Evolutionary conservation across 1,140 invertebrate species (phyloP).

Genomic region (Nixonia krombeini): DNA sequence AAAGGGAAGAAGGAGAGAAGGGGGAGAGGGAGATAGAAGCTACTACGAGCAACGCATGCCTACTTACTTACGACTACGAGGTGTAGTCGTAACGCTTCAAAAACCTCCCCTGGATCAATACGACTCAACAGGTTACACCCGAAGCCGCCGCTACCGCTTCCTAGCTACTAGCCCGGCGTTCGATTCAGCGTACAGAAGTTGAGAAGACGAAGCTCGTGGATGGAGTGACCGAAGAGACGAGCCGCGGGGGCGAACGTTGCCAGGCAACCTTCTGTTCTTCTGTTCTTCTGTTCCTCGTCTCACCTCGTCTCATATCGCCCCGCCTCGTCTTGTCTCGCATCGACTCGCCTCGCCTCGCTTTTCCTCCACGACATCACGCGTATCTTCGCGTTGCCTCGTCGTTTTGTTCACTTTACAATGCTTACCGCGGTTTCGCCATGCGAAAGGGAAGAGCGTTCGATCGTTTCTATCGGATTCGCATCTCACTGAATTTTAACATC

Average conservation of each 20-base stretch:
- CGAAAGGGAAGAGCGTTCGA: too few species aligned
- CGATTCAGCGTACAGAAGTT: conserved; percentile 28
- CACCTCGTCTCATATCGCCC: conserved; percentile 35
- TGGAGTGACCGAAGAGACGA: conserved; percentile 52
- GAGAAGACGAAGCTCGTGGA: conserved; percentile 40
- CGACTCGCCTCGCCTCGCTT: conserved; percentile 17
- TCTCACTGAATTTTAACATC: too few species aligned
- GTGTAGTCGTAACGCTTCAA: conserved; percentile 17
- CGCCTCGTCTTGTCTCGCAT: conserved; percentile 5
- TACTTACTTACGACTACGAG: neutral
- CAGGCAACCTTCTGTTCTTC: conserved; percentile 43
- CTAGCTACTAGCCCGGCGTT: neutral
- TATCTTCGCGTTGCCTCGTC: too few species aligned
- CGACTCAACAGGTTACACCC: conserved; percentile 54
- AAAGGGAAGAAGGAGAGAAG: too few species aligned
- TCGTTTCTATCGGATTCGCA: too few species aligned
- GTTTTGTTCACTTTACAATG: too few species aligned
- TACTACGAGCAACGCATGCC: neutral
- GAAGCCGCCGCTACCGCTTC: conserved; percentile 16
- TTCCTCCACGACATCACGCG: too few species aligned
- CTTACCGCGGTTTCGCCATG: too few species aligned
- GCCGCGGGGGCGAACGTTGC: conserved; percentile 50
- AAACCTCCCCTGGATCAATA: conserved; percentile 43
- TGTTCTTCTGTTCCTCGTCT: conserved; percentile 33
- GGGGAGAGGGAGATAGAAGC: too few species aligned